Evolutionary conservation across 2,113 vertebrate species (phyloP).

Genomic region (Microtus oregoni): DNA sequence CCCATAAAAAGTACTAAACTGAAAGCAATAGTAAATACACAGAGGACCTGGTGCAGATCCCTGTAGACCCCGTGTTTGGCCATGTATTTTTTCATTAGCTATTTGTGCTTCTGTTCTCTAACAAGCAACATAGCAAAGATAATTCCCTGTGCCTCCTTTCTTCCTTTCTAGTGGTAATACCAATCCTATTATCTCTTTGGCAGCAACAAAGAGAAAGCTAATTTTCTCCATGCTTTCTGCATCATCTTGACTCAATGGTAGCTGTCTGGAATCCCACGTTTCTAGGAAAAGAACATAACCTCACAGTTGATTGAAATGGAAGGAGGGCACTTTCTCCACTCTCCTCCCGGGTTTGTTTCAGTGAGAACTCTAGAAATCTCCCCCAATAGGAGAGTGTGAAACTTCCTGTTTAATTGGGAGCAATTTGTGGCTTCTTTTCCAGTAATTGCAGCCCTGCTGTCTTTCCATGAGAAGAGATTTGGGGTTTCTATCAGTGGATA

Average conservation of each 20-base stretch:
- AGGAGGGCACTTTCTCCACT: background rate
- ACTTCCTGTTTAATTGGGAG: background rate
- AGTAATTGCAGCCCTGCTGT: background rate
- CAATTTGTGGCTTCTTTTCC: background rate
- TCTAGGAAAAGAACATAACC: background rate
- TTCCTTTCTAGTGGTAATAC: background rate
- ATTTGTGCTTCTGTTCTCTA: background rate
- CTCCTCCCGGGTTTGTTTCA: background rate
- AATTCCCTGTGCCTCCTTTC: background rate
- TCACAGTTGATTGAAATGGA: too few species aligned
- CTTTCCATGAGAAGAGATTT: background rate
- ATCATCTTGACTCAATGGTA: background rate
- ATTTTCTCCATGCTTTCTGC: background rate
- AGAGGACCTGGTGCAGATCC: background rate
- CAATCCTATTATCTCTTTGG: background rate
- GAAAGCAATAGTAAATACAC: background rate
- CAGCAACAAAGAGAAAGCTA: background rate
- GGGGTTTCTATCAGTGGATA: background rate
- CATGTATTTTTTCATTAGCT: background rate
- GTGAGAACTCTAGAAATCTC: background rate
- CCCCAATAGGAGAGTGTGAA: background rate
- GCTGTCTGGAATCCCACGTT: background rate
- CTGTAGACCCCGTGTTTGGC: background rate
- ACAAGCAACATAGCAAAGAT: background rate
- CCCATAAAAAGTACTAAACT: background rate